Percentiles rank a stretch among this genome's conserved stretches.
Evolutionary conservation across 2,888 invertebrate genomes (phyloP).

Genomic region (Ochropacha duplaris): DNA sequence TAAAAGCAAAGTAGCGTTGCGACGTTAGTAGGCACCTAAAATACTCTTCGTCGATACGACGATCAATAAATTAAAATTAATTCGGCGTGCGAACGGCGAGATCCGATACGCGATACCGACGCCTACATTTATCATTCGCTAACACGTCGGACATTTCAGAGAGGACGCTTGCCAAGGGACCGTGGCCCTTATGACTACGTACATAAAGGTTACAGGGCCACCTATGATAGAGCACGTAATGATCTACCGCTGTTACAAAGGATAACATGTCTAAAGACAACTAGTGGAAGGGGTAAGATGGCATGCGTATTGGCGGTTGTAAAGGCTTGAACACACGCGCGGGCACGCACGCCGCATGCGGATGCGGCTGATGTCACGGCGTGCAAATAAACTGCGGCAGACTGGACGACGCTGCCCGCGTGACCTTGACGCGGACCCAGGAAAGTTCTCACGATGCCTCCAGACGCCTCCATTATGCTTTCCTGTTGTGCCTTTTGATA

Average conservation of each 20-base stretch:
- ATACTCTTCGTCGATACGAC: conserved; percentile 78
- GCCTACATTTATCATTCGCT: conserved; percentile 83
- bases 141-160: conserved; percentile 81
- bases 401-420: conserved; percentile 69
- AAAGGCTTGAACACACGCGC: conserved; percentile 61
- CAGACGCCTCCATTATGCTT: conserved; percentile 36
- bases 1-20: conserved; percentile 65
- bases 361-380: conserved; percentile 67
- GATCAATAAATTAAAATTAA: conserved; percentile 84
- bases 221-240: conserved; percentile 66
- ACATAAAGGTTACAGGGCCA: conserved; percentile 54
- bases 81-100: conserved; percentile 82
- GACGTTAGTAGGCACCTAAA: conserved; percentile 75
- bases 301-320: conserved; percentile 52
- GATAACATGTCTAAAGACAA: conserved; percentile 77
- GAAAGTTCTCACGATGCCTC: conserved; percentile 64
- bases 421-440: conserved; percentile 59
- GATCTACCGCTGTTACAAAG: conserved; percentile 69
- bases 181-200: conserved; percentile 60
- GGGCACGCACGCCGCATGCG: conserved; percentile 63
- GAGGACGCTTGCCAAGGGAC: conserved; percentile 57
- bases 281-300: conserved; percentile 71
- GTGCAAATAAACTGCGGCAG: conserved; percentile 65
- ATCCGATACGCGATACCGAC: conserved; percentile 82
- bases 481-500: conserved; percentile 19